Conservation (phyloP, 2,797 vertebrate genomes). For the Spondyliosoma cantharus region DNA sequence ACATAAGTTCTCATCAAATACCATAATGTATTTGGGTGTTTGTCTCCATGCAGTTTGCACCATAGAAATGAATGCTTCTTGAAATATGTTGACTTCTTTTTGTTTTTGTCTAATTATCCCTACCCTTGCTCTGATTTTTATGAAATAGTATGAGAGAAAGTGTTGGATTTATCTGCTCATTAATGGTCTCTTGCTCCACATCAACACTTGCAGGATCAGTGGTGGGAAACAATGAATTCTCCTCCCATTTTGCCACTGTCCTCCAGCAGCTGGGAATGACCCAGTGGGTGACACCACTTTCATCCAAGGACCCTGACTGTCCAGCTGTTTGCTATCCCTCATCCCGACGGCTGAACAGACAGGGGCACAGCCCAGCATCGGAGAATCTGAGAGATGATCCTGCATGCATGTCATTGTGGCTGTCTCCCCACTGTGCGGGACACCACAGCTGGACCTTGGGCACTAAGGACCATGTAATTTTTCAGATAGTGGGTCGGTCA, state of each 20-base stretch:
- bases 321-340: conserved; percentile 87
- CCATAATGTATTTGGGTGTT: conserved; percentile 17
- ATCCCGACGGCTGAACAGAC: conserved; percentile 76
- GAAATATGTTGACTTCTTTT: not conserved
- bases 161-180: conserved; percentile 32
- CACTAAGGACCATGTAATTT: conserved; percentile 41
- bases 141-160: conserved; percentile 9
- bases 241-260: conserved; percentile 64
- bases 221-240: conserved; percentile 52
- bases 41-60: conserved; percentile 1
- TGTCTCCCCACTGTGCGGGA: conserved; percentile 27
- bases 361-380: conserved; percentile 54
- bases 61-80: not conserved
- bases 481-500: conserved; percentile 21
- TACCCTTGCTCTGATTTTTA: not conserved
- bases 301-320: conserved; percentile 69
- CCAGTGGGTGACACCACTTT: conserved; percentile 71
- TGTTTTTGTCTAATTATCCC: not conserved
- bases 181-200: conserved; percentile 24
- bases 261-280: conserved; percentile 76
- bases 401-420: conserved; percentile 63
- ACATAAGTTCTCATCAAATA: conserved; percentile 30
- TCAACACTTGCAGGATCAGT: conserved; percentile 19
- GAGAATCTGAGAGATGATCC: conserved; percentile 46
- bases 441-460: conserved; percentile 59